Conservation (phyloP, 2,888 invertebrate genomes). For the Eilema griseolum region DNA sequence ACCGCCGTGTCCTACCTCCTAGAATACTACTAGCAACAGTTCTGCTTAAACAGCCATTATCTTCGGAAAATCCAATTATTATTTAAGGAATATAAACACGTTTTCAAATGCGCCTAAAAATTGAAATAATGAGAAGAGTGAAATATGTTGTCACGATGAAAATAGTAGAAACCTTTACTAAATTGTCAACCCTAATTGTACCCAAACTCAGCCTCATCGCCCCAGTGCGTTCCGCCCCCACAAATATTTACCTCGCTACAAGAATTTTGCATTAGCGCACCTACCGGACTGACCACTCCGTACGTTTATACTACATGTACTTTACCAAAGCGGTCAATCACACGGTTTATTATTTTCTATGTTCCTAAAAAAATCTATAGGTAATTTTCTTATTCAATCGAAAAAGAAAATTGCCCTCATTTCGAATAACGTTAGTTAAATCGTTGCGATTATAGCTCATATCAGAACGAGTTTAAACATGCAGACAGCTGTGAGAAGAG, state of each 20-base stretch:
- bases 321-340: conserved; percentile 47
- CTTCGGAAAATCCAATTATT: not conserved
- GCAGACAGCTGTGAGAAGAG: conserved; percentile 36
- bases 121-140: conserved; percentile 34
- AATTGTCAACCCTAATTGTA: conserved; percentile 50
- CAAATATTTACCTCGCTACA: conserved; percentile 74
- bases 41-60: not conserved
- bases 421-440: conserved; percentile 19
- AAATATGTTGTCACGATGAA: conserved; percentile 39
- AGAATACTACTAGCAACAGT: not conserved
- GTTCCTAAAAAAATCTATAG: not conserved
- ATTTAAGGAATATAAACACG: conserved; percentile 11
- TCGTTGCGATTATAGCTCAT: conserved; percentile 15
- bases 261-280: conserved; percentile 78
- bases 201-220: conserved; percentile 48
- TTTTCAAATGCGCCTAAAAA: conserved; percentile 27
- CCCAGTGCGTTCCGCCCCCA: conserved; percentile 62
- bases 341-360: conserved; percentile 25
- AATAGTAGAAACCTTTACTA: conserved; percentile 39
- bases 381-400: not conserved
- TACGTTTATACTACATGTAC: conserved; percentile 64
- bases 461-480: conserved; percentile 23
- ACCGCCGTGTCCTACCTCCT: too few species aligned
- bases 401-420: too few species aligned
- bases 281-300: conserved; percentile 60